Percentiles rank a stretch among this genome's conserved stretches.
Conservation (phyloP, 2,888 invertebrate genomes). For the Archips xylosteana region DNA sequence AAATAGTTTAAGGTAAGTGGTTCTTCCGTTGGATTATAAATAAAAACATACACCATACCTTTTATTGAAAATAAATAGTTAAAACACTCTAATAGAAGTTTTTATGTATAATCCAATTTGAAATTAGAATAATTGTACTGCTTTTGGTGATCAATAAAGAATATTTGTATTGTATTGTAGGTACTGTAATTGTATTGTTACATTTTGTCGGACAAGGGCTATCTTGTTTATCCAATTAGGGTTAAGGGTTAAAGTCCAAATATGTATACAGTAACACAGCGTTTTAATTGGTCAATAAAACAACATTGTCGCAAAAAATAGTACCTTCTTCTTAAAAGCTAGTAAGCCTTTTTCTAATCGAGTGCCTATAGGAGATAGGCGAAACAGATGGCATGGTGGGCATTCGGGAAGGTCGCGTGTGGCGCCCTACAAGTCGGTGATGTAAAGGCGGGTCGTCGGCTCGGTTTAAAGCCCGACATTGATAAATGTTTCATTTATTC, state of each 20-base stretch:
- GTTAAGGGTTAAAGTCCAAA: not conserved
- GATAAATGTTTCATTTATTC: conserved; percentile 81
- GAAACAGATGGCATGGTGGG: conserved; percentile 29
- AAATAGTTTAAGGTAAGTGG: not conserved
- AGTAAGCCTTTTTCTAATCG: not conserved
- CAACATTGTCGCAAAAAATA: not conserved
- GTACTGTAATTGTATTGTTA: not conserved
- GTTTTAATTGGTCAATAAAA: not conserved
- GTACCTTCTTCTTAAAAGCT: not conserved
- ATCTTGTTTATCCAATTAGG: conserved; percentile 1
- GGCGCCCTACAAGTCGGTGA: conserved; percentile 47
- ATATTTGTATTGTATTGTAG: too few relatives aligned
- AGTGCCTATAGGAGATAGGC: conserved; percentile 6
- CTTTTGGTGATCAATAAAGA: too few relatives aligned
- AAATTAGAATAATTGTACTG: not conserved
- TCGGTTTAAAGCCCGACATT: conserved; percentile 71
- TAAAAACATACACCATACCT: not conserved
- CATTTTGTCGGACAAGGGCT: not conserved
- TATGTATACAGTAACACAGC: not conserved
- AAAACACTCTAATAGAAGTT: not conserved
- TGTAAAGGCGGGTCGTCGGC: conserved; percentile 61
- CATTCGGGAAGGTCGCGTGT: conserved; percentile 34
- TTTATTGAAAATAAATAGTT: not conserved
- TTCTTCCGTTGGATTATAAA: not conserved
- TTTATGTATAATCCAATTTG: too few relatives aligned